These are phyloP conservation scores for Hyles euphorbiae DNA, from an alignment of 1,140 invertebrate genomes.

Conservation along the genomic window DNA sequence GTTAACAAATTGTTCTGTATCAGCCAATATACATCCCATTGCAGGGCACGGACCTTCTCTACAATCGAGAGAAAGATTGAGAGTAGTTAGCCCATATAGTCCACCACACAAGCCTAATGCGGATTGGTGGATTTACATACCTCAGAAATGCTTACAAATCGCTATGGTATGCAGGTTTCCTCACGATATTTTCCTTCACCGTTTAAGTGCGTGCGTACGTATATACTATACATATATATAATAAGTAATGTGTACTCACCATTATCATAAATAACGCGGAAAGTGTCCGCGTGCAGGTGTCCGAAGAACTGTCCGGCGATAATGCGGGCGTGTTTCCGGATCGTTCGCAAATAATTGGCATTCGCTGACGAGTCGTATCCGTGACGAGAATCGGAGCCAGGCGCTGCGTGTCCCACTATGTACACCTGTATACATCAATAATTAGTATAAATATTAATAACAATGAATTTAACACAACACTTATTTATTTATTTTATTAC, in stretches of 20 bases:
- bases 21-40: no score
- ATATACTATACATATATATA: not conserved
- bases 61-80: no score
- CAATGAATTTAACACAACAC: no score
- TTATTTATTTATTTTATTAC: not conserved
- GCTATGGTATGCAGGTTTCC: no score
- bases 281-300: constrained; percentile 93
- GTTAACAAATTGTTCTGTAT: no score
- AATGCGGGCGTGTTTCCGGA: constrained; percentile 84
- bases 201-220: no score
- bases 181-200: no score
- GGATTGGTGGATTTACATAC: no score
- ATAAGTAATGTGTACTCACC: constrained; percentile 30
- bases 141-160: no score
- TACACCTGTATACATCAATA: constrained; percentile 81
- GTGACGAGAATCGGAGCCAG: constrained; percentile 87
- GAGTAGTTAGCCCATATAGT: no score
- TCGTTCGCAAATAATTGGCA: constrained; percentile 81
- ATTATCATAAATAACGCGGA: constrained; percentile 82
- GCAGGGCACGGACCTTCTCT: no score
- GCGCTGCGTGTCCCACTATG: constrained; percentile 91
- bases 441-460: not conserved
- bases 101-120: no score
- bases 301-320: constrained; percentile 95
- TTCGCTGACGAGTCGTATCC: constrained; percentile 79